Conservation (phyloP, 2,113 vertebrate genomes). For the Rhadina sibilatrix region DNA sequence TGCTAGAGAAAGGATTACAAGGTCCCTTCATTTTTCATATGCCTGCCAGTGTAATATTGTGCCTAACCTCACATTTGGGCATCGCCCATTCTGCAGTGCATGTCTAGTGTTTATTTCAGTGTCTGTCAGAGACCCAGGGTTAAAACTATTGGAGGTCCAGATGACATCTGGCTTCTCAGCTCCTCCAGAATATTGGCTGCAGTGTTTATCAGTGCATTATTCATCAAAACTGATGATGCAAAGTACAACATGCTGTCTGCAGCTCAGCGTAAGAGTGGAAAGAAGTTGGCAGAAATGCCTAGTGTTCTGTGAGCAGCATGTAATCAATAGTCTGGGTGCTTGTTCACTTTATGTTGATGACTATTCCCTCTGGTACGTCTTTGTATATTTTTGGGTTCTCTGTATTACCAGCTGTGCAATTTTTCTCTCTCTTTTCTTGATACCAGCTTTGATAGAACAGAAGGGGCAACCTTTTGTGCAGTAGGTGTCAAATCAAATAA, state of each 20-base stretch:
- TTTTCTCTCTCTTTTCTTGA: conserved; percentile 70
- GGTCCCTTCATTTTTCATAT: neutral
- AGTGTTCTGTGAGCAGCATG: conserved; percentile 80
- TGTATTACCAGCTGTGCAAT: conserved; percentile 77
- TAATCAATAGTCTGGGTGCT: conserved; percentile 82
- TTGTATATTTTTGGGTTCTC: conserved; percentile 82
- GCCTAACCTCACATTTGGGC: conserved; percentile 22
- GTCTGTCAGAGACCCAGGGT: conserved; percentile 77
- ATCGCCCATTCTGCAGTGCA: conserved; percentile 19
- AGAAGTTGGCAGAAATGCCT: conserved; percentile 81
- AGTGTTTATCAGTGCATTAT: conserved; percentile 84
- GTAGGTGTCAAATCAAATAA: conserved; percentile 75
- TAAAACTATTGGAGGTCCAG: conserved; percentile 80
- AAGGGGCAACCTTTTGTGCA: conserved; percentile 74
- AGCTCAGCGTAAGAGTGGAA: conserved; percentile 69
- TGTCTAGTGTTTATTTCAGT: conserved; percentile 57
- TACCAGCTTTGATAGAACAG: conserved; percentile 71
- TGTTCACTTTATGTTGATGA: conserved; percentile 80
- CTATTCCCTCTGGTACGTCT: conserved; percentile 80
- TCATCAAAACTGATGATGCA: conserved; percentile 86
- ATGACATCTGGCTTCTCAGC: conserved; percentile 83
- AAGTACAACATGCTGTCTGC: conserved; percentile 83
- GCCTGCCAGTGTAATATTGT: neutral
- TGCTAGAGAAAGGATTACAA: neutral
- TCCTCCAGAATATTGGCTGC: conserved; percentile 78